Base-by-base conservation (phyloP, 2,888 invertebrate species). In the Cynaeus angustus region DNA sequence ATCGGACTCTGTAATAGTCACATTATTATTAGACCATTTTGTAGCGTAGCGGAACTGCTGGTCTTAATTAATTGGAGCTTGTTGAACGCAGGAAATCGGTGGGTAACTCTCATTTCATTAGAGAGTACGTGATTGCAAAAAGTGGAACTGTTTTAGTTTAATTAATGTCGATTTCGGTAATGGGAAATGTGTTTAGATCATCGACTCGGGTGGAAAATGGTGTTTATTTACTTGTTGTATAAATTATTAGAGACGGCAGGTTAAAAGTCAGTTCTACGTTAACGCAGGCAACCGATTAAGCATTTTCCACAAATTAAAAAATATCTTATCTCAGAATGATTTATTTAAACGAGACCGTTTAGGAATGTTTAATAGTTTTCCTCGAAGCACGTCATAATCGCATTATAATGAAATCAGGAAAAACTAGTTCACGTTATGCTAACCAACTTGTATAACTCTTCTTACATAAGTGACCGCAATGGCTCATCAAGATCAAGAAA, bases 21-120 rank as follows among this genome's bases (percentile, higher is more conserved):
- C 59, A 30, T 46, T 41, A 30, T 46, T 41, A 38, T 50, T 12
- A 7, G 14, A 26, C 26, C 12, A 16, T 37, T 55, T 37, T 37
- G 14, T 38, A 37, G 50, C 9, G 12, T 9, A 43, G 38, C 26
- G 41, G 33, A 46, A 59, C 41, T 9, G 37, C 37, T 30, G 45
- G 13, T 56, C 9, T 56, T 59, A 59, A 59, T 59, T 59, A 59
- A 59, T 45, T 10, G 16, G 26, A 43, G 33, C 33, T 33, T 33
- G 33, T 33, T 33, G 7, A n/a, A 9, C 33, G 33, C 33, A 33
- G 33, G 33, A 33, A 33, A 33, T 33, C n/a, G 33, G 33, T 33
- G 33, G 9, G 33, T 33, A 33, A 33, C 33, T 33, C 33, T 33
- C n/a, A 33, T 33, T 33, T n/a, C 33, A 33, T 33, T 33, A 33